Evolutionary conservation across 2,888 invertebrate species (phyloP), one percentile per base, ranked within the genome.

Genomic region (Drosophila atroscutellata): DNA sequence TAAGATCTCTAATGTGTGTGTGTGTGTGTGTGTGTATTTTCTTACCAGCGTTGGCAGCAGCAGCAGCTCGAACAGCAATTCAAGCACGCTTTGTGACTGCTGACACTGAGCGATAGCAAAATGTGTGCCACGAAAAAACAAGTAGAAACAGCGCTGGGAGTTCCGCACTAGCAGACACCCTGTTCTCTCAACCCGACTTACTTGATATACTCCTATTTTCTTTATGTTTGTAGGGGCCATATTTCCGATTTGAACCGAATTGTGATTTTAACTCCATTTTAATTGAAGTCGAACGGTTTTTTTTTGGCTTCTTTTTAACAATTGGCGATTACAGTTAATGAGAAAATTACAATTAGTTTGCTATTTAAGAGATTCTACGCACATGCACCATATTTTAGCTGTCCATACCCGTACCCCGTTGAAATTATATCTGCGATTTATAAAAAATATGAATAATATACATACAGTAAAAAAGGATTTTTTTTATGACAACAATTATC

Each of bases 61-160:
- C 42, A 45, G 20, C 50, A 30, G 37, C 51, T 36, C 28, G 1
- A 70, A 47, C 13, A 45, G 50, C 52, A 75, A 61, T 68, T 75
- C 72, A 79, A 78, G 75, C 79, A 78, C 58, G 58, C 76, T 64
- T 64, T 62, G 39, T 18, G 55, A 45, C 57, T 37, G 55, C 52
- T 65, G 54, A 58, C 58, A 63, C 45, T 28, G 51, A 58, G 24
- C 9, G 15, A 2, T 5, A 13, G 28, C 68, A 56, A 69, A 64
- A 18, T 36, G 52, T 66, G 57, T 67, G 67, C 49, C 63, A 55
- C 60, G 55, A 62, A 51, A 69, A 58, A 26, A 15, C 11, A 5
- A 24, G 20, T 15, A 24, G 13, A 18, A 24, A 28, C 8, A 18
- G 8, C 24, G 15, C 36, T n/a, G 28, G 13, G 18, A 28, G 50